These are phyloP conservation scores for Lordiphosa fenestrarum DNA, from an alignment of 2,888 invertebrate species.

Conservation along the genomic window DNA sequence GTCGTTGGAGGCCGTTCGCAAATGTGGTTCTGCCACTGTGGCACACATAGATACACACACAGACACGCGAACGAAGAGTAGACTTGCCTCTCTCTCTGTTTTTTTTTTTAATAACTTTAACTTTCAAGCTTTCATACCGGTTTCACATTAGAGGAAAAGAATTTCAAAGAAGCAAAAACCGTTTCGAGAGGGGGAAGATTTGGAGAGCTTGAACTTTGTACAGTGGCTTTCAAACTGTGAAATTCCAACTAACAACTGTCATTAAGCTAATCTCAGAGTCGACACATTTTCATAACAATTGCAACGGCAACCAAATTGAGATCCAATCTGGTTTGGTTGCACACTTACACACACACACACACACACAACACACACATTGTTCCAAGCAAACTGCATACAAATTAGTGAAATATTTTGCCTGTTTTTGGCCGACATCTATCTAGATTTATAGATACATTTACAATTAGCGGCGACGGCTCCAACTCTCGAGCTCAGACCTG, in stretches of 20 bases:
- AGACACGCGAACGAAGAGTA: slow-evolving; percentile 6
- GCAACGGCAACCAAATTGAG: slow-evolving; percentile 71
- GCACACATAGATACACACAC: slow-evolving; percentile 55
- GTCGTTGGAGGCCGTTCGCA: slow-evolving; percentile 79
- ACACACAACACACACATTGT: slow-evolving; percentile 49
- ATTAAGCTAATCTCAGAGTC: slow-evolving; percentile 58
- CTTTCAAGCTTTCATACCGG: slow-evolving; percentile 73
- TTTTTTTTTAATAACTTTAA: slow-evolving; percentile 40
- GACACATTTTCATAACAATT: slow-evolving; percentile 72
- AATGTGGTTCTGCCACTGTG: slow-evolving; percentile 73
- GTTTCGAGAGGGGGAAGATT: slow-evolving; percentile 15
- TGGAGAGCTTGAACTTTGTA: slow-evolving; percentile 52
- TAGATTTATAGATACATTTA: slow-evolving; percentile 75
- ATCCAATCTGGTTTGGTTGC: slow-evolving; percentile 73
- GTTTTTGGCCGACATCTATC: slow-evolving; percentile 74
- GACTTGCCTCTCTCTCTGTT: slow-evolving; percentile 51
- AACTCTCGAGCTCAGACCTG: not conserved
- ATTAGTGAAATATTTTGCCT: slow-evolving; percentile 75
- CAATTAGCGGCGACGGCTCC: slow-evolving; percentile 55
- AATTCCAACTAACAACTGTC: slow-evolving; percentile 73
- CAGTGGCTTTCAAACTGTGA: slow-evolving; percentile 23
- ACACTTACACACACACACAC: slow-evolving; percentile 61
- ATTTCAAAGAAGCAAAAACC: slow-evolving; percentile 64
- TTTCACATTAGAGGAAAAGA: slow-evolving; percentile 73
- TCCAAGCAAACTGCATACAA: slow-evolving; percentile 67